phyloP scores from a whole-genome alignment of 2,113 vertebrate species.

The Sitta europaea region DNA sequence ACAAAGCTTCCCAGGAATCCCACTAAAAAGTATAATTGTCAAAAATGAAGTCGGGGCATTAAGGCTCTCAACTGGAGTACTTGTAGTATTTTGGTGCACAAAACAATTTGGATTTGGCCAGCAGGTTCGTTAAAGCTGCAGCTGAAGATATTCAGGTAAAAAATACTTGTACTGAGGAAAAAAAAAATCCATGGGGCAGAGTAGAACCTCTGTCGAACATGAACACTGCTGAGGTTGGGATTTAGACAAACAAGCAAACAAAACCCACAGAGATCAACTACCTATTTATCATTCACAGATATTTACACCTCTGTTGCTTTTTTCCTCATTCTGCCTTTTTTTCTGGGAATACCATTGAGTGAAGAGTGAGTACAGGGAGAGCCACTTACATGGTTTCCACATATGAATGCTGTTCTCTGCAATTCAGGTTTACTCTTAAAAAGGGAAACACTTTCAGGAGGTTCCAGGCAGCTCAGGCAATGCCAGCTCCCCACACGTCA shows the following conservation, averaged over 20 bases:
- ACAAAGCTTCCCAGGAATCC: background rate
- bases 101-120: background rate
- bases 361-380: background rate
- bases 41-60: background rate
- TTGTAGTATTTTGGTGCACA: background rate
- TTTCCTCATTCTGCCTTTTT: background rate
- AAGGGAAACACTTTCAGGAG: background rate
- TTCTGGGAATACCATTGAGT: background rate
- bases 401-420: background rate
- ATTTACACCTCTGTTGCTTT: background rate
- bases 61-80: background rate
- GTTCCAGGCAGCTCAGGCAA: background rate
- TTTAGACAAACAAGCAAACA: background rate
- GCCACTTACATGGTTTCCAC: background rate
- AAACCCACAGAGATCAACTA: background rate
- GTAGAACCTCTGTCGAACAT: background rate
- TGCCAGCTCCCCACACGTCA: background rate
- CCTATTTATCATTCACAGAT: background rate
- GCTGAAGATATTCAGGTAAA: background rate
- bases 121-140: background rate
- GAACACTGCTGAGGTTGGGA: no score
- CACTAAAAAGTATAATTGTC: fast-evolving
- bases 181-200: background rate
- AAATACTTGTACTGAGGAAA: background rate
- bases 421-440: background rate